phyloP scores from a whole-genome alignment of 2,888 invertebrate species.

The Lepidochrysops patricia region DNA sequence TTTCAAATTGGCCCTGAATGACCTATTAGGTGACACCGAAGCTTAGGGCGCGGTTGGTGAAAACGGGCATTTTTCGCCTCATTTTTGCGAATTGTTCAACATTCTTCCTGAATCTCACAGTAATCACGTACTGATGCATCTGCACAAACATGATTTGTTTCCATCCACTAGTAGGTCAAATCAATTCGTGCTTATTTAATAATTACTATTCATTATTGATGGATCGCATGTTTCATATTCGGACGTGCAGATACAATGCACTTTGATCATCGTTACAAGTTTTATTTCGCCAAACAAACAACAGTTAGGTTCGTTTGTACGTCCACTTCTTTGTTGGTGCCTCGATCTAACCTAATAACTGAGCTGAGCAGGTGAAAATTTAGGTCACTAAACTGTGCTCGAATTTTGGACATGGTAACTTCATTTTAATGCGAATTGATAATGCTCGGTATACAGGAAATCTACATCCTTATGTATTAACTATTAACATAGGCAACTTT shows the following conservation, averaged over 20 bases:
- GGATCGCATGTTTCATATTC: background rate
- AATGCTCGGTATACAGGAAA: too few relatives aligned
- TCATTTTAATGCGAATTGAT: too few relatives aligned
- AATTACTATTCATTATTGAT: background rate
- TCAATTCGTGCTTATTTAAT: constrained; percentile 1
- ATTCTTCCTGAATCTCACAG: background rate
- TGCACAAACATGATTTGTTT: background rate
- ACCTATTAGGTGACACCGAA: too few relatives aligned
- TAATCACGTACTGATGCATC: background rate
- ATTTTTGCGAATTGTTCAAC: background rate
- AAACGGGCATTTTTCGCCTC: too few relatives aligned
- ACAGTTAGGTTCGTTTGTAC: background rate
- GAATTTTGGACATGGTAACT: too few relatives aligned
- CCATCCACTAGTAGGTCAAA: background rate
- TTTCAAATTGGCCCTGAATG: background rate
- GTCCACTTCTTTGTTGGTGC: background rate
- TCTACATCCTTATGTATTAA: too few relatives aligned
- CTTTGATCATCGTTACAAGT: background rate
- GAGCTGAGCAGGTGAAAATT: too few relatives aligned
- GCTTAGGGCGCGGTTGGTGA: too few relatives aligned
- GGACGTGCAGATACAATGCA: background rate
- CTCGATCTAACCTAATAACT: too few relatives aligned
- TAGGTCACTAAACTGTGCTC: too few relatives aligned
- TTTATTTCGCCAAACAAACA: background rate
- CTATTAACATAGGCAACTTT: too few relatives aligned